Evolutionary conservation across 2,113 vertebrate species (phyloP).

Genomic region (Chrysochloris asiatica): DNA sequence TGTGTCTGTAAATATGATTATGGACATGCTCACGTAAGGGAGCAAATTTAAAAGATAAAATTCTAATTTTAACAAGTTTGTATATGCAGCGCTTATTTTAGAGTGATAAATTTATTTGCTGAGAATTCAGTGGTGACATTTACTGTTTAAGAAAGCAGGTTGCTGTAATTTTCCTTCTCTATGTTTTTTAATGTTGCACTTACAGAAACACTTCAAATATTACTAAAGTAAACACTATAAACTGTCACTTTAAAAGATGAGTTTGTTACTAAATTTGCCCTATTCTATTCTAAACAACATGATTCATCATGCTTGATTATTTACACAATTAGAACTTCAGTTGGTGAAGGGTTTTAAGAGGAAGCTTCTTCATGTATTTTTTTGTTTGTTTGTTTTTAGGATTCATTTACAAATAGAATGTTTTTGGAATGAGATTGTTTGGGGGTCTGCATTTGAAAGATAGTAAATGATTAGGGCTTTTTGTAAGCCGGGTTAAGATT

Average conservation of each 20-base stretch:
- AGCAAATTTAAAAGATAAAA: constrained; percentile 73
- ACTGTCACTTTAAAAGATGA: constrained; percentile 49
- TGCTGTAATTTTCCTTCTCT: constrained; percentile 55
- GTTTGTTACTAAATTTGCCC: neutral
- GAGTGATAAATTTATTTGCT: constrained; percentile 67
- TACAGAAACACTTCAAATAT: constrained; percentile 56
- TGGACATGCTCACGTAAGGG: constrained; percentile 58
- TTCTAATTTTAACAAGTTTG: constrained; percentile 62
- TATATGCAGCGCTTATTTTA: constrained; percentile 66
- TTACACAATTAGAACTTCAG: constrained; percentile 41
- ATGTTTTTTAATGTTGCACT: constrained; percentile 61
- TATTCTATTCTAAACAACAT: neutral
- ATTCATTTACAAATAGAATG: neutral
- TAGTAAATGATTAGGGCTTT: neutral
- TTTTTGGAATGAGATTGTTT: constrained; percentile 35
- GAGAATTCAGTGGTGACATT: constrained; percentile 63
- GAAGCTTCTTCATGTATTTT: neutral
- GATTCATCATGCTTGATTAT: constrained; percentile 42
- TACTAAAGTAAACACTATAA: constrained; percentile 63
- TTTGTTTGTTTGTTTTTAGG: neutral
- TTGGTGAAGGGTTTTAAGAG: constrained; percentile 30
- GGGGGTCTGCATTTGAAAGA: constrained; percentile 41
- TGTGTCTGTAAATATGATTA: constrained; percentile 63
- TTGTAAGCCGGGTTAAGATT: neutral
- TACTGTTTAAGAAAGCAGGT: constrained; percentile 64